Conservation (phyloP, 2,888 invertebrate genomes). For the Lasioglossum oenotherae region DNA sequence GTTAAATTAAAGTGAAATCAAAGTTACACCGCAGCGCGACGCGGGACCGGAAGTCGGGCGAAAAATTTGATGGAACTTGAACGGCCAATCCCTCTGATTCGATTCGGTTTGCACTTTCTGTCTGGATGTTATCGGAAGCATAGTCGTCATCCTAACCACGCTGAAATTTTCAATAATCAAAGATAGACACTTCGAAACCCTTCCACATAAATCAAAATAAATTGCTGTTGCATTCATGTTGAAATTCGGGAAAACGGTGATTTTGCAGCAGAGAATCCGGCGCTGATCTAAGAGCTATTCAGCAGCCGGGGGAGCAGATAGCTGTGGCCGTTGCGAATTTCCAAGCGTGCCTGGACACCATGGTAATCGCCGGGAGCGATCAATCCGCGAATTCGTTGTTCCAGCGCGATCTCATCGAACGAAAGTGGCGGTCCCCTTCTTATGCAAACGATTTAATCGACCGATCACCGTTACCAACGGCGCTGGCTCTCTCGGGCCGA, state of each 20-base stretch:
- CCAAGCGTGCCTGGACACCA: not conserved
- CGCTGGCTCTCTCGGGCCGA: conserved; percentile 25
- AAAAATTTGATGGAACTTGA: conserved; percentile 13
- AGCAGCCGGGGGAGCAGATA: not conserved
- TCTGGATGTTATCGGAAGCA: not conserved
- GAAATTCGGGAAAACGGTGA: not conserved
- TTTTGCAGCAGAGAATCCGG: not conserved
- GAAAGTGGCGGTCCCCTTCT: conserved; percentile 45
- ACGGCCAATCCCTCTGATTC: not conserved
- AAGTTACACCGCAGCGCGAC: conserved; percentile 54
- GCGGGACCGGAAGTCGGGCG: conserved; percentile 5
- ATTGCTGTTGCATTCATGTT: not conserved
- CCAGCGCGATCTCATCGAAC: conserved; percentile 17
- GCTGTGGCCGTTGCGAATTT: not conserved
- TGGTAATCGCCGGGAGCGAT: not conserved
- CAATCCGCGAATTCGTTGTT: not conserved
- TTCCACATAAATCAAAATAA: not conserved
- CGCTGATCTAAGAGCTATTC: not conserved
- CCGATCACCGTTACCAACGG: conserved; percentile 69
- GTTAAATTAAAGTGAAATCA: conserved; percentile 81
- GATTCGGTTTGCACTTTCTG: not conserved
- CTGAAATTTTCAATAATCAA: not conserved
- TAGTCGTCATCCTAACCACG: not conserved
- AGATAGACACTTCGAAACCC: not conserved
- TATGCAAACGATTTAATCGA: conserved; percentile 76